Evolutionary conservation across 2,888 invertebrate genomes (phyloP), one percentile per base, ranked within the genome.

Genomic region (Spicauda simplicius): DNA sequence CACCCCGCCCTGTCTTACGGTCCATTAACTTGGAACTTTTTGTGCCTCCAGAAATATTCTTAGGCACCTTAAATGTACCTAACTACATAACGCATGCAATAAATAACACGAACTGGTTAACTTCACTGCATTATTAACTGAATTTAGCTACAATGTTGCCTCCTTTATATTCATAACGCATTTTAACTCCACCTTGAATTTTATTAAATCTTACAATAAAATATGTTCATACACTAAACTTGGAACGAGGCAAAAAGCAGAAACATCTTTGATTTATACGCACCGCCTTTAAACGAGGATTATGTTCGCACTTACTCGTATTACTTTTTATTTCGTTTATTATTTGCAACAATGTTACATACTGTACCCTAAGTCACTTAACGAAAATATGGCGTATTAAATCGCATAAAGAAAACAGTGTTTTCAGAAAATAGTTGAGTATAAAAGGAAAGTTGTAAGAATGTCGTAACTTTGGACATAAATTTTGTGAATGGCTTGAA

Each of bases 331-430:
- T 84, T 78, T 80, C 79, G 75, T 84, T 85, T 86, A 84, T 86
- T 86, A 85, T 87, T 83, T 74, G 88, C 91, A 90, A 92, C 92
- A 81, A 87, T 91, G 92, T 89, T 81, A 83, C 73, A 75, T 77
- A 77, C 50, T 18, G 50, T 50, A 67, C 56, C 67, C 67, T 61
- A 73, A 89, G 87, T 90, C 88, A 89, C 87, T 89, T 88, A 89
- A 88, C 86, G 83, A 90, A 90, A 89, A 90, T 87, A 91, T 88
- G 83, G 86, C 87, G 85, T 88, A 91, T 86, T 84, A 91, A 91
- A 91, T 88, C 82, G 87, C 83, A 88, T 87, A 91, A 91, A 91
- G 92, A 91, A 91, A 91, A 91, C 90, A 90, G 81, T 88, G 87
- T 92, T 92, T 92, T 91, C 88, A 89, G 90, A 89, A 91, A 85